Conservation (phyloP, 1,140 invertebrate genomes). For the Uloborus diversus region DNA sequence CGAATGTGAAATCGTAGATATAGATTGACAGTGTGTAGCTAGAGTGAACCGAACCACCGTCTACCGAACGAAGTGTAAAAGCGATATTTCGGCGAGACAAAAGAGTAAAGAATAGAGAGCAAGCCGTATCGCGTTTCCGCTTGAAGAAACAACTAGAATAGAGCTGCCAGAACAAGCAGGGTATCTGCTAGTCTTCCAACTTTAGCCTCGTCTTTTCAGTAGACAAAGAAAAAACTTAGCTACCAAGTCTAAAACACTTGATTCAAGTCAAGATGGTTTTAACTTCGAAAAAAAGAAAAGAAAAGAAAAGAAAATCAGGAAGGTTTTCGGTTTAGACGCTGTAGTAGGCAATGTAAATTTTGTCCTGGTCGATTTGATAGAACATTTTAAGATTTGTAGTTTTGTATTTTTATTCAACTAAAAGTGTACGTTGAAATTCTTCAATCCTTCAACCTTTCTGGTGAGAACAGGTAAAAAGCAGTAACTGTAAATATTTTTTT, state of each 20-base stretch:
- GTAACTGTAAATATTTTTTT: too few species aligned
- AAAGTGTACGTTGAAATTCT: too few species aligned
- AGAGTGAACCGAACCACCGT: slow-evolving; percentile 15
- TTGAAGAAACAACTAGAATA: slow-evolving; percentile 42
- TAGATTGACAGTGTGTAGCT: slow-evolving; percentile 38
- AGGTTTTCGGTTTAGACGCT: not conserved
- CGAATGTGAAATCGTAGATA: slow-evolving; percentile 55
- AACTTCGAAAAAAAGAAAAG: slow-evolving; percentile 6
- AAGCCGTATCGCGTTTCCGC: slow-evolving; percentile 44
- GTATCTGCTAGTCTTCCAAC: not conserved
- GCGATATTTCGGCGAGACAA: slow-evolving; percentile 46
- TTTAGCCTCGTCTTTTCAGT: slow-evolving; percentile 38
- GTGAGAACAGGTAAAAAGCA: too few species aligned
- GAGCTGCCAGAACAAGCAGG: slow-evolving; percentile 35
- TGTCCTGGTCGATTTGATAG: not conserved
- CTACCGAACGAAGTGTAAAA: slow-evolving; percentile 38
- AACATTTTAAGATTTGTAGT: not conserved
- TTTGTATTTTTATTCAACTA: too few species aligned
- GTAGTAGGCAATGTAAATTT: not conserved
- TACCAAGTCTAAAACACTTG: too few species aligned
- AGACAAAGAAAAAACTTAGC: too few species aligned
- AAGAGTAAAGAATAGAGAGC: slow-evolving; percentile 16
- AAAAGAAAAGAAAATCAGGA: not conserved
- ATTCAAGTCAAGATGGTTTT: too few species aligned
- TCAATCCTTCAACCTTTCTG: too few species aligned